Evolutionary conservation across 2,797 vertebrate species (phyloP).

Genomic region (Pangasius macronema): DNA sequence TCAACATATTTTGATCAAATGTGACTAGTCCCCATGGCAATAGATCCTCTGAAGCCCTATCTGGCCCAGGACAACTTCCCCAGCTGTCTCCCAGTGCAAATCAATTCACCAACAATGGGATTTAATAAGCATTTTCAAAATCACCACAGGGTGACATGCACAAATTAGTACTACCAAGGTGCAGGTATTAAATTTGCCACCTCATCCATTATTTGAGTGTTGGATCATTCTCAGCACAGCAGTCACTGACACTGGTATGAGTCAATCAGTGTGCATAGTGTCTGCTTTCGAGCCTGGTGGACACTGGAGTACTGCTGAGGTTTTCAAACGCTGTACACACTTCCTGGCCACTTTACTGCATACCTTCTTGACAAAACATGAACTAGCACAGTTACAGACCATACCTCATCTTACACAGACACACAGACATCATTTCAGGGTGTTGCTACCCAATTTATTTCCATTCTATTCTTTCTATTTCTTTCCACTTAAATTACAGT

Average conservation of each 20-base stretch:
- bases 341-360: background rate
- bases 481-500: slow-evolving; percentile 74
- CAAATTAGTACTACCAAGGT: background rate
- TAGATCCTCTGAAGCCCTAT: background rate
- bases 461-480: slow-evolving; percentile 36
- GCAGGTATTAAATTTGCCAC: slow-evolving; percentile 1
- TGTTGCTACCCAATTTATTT: background rate
- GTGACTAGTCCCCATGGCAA: background rate
- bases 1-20: background rate
- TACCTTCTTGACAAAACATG: background rate
- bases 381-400: background rate
- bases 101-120: background rate
- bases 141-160: background rate
- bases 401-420: background rate
- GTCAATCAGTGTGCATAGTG: background rate
- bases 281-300: background rate
- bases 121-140: background rate
- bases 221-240: background rate
- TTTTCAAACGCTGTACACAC: background rate
- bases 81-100: background rate
- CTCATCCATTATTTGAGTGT: background rate
- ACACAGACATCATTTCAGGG: background rate
- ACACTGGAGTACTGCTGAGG: background rate
- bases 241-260: background rate
- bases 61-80: background rate